Evolutionary conservation across 2,888 invertebrate species (phyloP), one percentile per base, ranked within the genome.

Genomic region (Xylota sylvarum): DNA sequence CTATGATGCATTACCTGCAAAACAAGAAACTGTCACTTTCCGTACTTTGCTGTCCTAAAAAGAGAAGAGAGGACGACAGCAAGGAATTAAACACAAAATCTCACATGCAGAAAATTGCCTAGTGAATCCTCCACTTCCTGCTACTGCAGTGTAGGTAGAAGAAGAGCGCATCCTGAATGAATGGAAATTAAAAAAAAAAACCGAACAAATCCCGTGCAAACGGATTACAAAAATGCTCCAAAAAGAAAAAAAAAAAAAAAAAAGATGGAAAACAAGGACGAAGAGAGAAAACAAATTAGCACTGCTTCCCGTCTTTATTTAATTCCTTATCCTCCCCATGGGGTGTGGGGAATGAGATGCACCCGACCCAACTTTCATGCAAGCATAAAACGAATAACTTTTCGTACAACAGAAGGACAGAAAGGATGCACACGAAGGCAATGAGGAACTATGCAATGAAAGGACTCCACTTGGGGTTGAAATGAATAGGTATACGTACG

Each of bases 281-380:
- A 60, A 73, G 48, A 86, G 73, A 82, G 77, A 86, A 82, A 78
- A 78, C 86, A 86, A 86, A 86, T 86, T 86, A 86, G 86, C 86
- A 73, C 82, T 73, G 77, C 76, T 82, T 73, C 77, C 77, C 73
- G 73, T 86, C 82, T 82, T 82, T 73, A 69, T 78, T 82, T 82
- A 81, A 86, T 86, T 37, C 58, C 67, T 10, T 46, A 52, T 10
- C 27, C 43, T 56, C 56, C 35, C 35, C 27, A 17, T 48, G 43
- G 14, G 14, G 43, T 35, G 35, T 35, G 35, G 43, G 43, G 43
- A 14, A 12, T 9, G n/a, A 5, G 14, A 4, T 43, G 43, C 9
- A 27, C 32, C 40, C 58, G 23, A 4, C 17, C 9, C 1, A 23
- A 32, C 27, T 23, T 35, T 64, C 60, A 67, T 48, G 37, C 55